Conservation (phyloP, 2,888 invertebrate species). For the Drymonia ruficornis region DNA sequence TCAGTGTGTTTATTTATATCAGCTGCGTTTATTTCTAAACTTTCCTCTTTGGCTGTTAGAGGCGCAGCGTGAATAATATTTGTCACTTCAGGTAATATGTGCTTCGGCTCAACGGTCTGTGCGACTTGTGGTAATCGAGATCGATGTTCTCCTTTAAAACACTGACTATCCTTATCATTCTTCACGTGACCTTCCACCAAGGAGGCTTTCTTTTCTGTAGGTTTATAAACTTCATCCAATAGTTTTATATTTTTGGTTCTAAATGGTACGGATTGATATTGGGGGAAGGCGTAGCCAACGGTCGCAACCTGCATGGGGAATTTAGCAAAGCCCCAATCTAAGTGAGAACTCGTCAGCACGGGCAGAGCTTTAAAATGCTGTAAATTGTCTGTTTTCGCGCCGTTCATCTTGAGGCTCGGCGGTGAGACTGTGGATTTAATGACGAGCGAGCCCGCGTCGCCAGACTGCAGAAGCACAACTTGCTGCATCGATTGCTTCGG, state of each 20-base stretch:
- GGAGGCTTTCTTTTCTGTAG: not conserved
- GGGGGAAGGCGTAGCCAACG: constrained; percentile 62
- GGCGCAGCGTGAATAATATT: not conserved
- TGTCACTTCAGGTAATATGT: not conserved
- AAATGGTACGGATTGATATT: constrained; percentile 29
- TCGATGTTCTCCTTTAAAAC: constrained; percentile 27
- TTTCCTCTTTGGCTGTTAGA: not conserved
- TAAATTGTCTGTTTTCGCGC: constrained; percentile 36
- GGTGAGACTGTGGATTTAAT: constrained; percentile 53
- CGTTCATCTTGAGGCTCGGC: constrained; percentile 38
- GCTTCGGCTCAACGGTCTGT: constrained; percentile 9
- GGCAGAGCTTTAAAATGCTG: constrained; percentile 45
- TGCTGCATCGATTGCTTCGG: constrained; percentile 64
- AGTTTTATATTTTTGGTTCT: constrained; percentile 22
- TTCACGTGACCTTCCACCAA: constrained; percentile 12
- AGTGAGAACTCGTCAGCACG: constrained; percentile 45
- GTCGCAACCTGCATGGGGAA: constrained; percentile 67
- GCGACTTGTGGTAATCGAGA: constrained; percentile 15
- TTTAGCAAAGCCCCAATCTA: constrained; percentile 52
- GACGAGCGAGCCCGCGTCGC: constrained; percentile 59
- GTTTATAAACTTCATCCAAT: constrained; percentile 19
- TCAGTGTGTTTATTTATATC: not conserved
- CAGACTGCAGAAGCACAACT: constrained; percentile 59
- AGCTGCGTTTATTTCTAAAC: not conserved
- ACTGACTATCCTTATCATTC: constrained; percentile 35